Evolutionary conservation across 2,113 vertebrate species (phyloP), one percentile per base, ranked within the genome.

Genomic region (Danionella cerebrum): DNA sequence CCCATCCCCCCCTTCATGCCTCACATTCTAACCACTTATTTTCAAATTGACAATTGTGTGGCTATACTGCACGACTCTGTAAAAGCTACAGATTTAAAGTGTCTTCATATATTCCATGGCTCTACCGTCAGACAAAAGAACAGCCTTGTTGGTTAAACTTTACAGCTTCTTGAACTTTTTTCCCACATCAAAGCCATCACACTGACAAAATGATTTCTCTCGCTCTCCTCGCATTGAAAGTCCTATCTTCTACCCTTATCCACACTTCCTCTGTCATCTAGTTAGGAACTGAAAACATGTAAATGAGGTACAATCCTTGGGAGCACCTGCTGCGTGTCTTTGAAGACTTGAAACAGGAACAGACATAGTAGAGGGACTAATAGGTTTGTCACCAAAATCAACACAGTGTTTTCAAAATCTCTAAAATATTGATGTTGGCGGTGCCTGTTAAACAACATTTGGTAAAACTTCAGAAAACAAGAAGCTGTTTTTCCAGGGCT

Each of bases 281-380:
- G 59, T 74, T 73, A 58, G 66, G 36, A 76, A 71, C 44, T 66
- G 70, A 54, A 33, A n/a, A 71, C 63, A 76, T 80, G 67, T 71
- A 76, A 78, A 80, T 66, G 45, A 58, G 58, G 60, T 14, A 52
- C 36, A 50, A 71, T 70, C 66, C 45, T 72, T 53, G 12, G 59
- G 54, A 57, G 48, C 33, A 65, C 65, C 59, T 60, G 48, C 39
- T 22, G 60, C 8, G 22, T 38, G 55, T 11, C 29, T 67, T 38
- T 44, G n/a, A 63, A 75, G 67, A 67, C 67, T 51, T 73, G 67
- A 24, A 50, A 72, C 62, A 65, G 35, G 31, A 65, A 65, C 57
- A 64, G 35, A 58, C 55, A 27, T 53, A 58, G 64, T 65, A 52
- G 31, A 65, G 47, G 25, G 14, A 50, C 29, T 18, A 65, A 53